phyloP scores from a whole-genome alignment of 2,797 vertebrate genomes.

The Nothura maculosa region DNA sequence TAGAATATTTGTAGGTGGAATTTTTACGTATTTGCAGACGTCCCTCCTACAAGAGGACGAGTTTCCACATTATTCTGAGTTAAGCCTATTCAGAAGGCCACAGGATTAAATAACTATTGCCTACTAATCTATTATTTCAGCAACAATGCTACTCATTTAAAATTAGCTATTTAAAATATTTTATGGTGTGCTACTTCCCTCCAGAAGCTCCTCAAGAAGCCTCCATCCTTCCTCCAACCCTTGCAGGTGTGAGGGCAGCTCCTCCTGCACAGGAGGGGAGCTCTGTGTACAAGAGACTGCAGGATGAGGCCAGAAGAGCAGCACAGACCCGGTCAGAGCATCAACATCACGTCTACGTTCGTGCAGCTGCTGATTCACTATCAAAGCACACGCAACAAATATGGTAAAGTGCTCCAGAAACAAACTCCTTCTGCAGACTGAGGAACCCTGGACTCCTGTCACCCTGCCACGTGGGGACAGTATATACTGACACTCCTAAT shows the following conservation, averaged over 20 bases:
- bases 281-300: not conserved
- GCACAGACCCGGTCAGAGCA: conserved; percentile 57
- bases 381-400: conserved; percentile 40
- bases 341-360: conserved; percentile 40
- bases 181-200: not conserved
- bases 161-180: not conserved
- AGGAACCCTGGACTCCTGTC: not conserved
- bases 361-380: conserved; percentile 36
- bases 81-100: not conserved
- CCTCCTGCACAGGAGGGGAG: not conserved
- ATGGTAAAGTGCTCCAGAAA: conserved; percentile 23
- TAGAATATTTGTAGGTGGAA: not conserved
- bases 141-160: not conserved
- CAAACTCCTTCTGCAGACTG: not conserved
- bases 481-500: not conserved
- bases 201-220: not conserved
- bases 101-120: not conserved
- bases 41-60: not conserved
- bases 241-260: not conserved
- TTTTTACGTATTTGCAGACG: accelerated
- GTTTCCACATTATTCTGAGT: not conserved
- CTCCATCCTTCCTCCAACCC: not conserved
- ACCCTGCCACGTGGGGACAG: not conserved
- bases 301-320: conserved; percentile 28
- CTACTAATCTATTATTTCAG: not conserved